Conservation (phyloP, 2,888 invertebrate genomes). For the Drosophila neutralis region DNA sequence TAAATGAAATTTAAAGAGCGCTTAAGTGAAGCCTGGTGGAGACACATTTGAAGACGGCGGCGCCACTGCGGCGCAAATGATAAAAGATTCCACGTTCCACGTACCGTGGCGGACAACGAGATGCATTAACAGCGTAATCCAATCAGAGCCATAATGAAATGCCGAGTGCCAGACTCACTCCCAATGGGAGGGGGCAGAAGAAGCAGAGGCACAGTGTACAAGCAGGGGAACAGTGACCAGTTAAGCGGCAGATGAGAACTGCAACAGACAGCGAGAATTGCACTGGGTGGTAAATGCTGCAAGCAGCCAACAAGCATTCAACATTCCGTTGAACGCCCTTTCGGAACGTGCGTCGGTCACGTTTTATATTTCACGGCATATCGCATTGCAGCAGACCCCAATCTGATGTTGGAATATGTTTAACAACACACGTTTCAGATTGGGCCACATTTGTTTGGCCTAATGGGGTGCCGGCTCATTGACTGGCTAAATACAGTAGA, state of each 20-base stretch:
- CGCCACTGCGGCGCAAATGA: slow-evolving; percentile 3
- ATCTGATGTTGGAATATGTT: slow-evolving; percentile 13
- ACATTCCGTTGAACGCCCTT: not conserved
- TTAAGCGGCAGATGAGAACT: slow-evolving; percentile 28
- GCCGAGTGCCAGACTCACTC: slow-evolving; percentile 52
- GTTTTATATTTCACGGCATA: slow-evolving; percentile 61
- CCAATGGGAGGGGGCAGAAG: not conserved
- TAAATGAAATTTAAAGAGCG: not conserved
- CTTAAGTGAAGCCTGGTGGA: not conserved
- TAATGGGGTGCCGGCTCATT: slow-evolving; percentile 31
- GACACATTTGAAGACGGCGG: slow-evolving; percentile 6
- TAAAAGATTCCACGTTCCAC: slow-evolving; percentile 18
- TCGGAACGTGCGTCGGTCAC: slow-evolving; percentile 38
- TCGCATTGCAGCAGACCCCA: slow-evolving; percentile 37
- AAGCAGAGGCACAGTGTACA: not conserved
- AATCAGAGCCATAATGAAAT: slow-evolving; percentile 71
- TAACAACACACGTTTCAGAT: slow-evolving; percentile 51
- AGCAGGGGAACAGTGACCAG: slow-evolving; percentile 3
- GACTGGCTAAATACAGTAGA: slow-evolving; percentile 16
- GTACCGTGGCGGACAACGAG: slow-evolving; percentile 28
- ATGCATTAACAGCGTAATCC: slow-evolving; percentile 74
- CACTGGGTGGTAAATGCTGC: slow-evolving; percentile 10
- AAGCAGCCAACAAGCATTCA: not conserved
- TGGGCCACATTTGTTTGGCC: slow-evolving; percentile 35
- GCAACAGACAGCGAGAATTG: slow-evolving; percentile 38